Evolutionary conservation across 1,140 invertebrate genomes (phyloP).

Genomic region (Pentalonia nigronervosa): DNA sequence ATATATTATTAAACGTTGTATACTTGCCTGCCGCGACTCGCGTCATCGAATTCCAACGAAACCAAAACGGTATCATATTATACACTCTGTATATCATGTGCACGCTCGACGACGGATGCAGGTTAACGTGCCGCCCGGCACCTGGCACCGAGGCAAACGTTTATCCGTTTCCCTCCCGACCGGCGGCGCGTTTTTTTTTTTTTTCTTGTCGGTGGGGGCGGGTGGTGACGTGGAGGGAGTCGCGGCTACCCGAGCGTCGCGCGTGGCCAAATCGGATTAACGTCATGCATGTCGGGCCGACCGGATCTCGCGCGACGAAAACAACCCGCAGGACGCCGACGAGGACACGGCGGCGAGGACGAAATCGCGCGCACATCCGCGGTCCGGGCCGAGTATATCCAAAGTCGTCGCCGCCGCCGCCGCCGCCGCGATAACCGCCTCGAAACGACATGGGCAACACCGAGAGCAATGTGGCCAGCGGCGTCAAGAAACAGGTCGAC

Average conservation of each 20-base stretch:
- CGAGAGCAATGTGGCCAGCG: conserved; percentile 89
- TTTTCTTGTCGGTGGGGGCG: neutral
- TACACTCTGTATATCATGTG: neutral
- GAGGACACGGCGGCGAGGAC: too few relatives aligned
- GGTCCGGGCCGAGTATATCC: too few relatives aligned
- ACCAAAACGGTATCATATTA: neutral
- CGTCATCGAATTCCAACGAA: neutral
- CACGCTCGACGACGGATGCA: neutral
- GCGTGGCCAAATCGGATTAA: neutral
- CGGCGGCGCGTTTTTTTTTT: too few relatives aligned
- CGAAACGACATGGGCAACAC: conserved; percentile 81
- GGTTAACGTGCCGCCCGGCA: conserved; percentile 17
- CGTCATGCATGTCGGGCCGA: conserved; percentile 10
- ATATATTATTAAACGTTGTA: too few relatives aligned
- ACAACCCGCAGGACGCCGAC: neutral
- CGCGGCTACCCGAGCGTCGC: neutral
- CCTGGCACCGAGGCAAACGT: neutral
- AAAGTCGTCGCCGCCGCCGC: too few relatives aligned
- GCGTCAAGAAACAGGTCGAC: conserved; percentile 90
- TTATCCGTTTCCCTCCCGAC: neutral
- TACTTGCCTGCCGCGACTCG: neutral
- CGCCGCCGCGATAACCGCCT: neutral
- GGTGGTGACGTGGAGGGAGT: neutral
- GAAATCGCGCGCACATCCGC: neutral
- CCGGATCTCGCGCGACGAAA: neutral